Evolutionary conservation across 1,140 invertebrate genomes (phyloP), one percentile per base, ranked within the genome.

Genomic region (Macrotrachela quadricornifera): DNA sequence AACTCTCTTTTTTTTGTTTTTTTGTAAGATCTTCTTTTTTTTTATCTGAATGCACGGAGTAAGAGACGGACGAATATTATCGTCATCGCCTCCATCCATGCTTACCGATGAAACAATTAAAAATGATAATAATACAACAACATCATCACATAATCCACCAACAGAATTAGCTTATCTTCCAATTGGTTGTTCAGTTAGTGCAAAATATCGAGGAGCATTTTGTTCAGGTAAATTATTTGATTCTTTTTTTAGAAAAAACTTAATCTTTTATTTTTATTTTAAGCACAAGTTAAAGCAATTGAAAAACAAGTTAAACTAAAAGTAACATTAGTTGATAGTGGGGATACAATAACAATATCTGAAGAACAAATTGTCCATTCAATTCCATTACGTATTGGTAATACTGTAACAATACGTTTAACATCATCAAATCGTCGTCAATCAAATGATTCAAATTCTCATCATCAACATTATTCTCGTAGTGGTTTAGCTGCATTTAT

Each of bases 151-250:
- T 30, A 30, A 30, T 30, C 21, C 21, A 30, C 21, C 21, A 30
- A 4, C 21, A 4, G 21, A 30, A 30, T 30, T 30, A 30, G 82
- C 87, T 56, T 92, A 80, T 70, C 73, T 97, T 58, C 77, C 80
- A 60, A 85, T 92, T 59, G 92, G 94, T 59, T 97, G 91, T 60
- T 90, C 95, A 75, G 92, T 99, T 14, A 94, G 88, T 78, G 94
- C 92, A 59, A 97, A 97, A 68, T 99, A 96, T 65, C 94, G 94
- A 73, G 94, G 94, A 62, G 92, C 94, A 46, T 99, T 96, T 73
- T 99, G 92, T 74, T 94, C 99, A 74, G 92, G 92, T 13, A 95
- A 94, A 75, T n/a, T n/a, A 85, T 99, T 60, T 47, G 59, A 47
- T 55, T 42, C 58, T 62, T 63, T 13, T 65, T 85, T 78, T 79